Evolutionary conservation across 1,140 invertebrate species (phyloP).

Genomic region (Papilio machaon): DNA sequence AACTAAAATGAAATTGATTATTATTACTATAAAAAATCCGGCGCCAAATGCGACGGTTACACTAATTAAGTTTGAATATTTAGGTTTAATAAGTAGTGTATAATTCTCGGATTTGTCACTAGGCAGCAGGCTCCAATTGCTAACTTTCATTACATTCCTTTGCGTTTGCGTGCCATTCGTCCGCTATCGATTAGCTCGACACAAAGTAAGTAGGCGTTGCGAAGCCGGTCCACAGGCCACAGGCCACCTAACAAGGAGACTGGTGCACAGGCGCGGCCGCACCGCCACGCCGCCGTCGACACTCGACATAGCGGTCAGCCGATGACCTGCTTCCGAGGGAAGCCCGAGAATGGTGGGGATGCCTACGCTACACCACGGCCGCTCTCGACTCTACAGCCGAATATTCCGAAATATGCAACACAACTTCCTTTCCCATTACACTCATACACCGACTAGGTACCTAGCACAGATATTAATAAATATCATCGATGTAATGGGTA

Average conservation of each 20-base stretch:
- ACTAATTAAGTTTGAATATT: not conserved
- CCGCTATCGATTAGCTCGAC: slow-evolving; percentile 52
- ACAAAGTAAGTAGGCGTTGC: slow-evolving; percentile 59
- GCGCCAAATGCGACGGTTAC: not conserved
- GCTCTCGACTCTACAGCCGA: not conserved
- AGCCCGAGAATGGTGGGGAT: slow-evolving; percentile 64
- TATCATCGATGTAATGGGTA: not conserved
- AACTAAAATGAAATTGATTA: not conserved
- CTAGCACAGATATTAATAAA: not conserved
- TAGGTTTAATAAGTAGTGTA: not conserved
- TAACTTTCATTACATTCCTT: slow-evolving; percentile 47
- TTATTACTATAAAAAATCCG: not conserved
- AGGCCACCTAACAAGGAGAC: slow-evolving; percentile 57
- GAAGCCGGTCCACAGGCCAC: slow-evolving; percentile 53
- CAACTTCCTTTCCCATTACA: slow-evolving; percentile 26
- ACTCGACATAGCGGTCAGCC: slow-evolving; percentile 63
- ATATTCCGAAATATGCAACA: slow-evolving; percentile 26
- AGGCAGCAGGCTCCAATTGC: slow-evolving; percentile 6
- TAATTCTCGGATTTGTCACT: slow-evolving; percentile 16
- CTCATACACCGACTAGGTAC: not conserved
- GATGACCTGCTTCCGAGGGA: slow-evolving; percentile 75
- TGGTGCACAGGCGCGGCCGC: slow-evolving; percentile 49
- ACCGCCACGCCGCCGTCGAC: slow-evolving; percentile 48
- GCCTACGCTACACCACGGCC: slow-evolving; percentile 39
- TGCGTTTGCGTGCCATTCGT: slow-evolving; percentile 52